Percentiles rank a stretch among this genome's conserved stretches.
Evolutionary conservation across 2,888 invertebrate genomes (phyloP).

Genomic region (Tetheella fluctuosa): DNA sequence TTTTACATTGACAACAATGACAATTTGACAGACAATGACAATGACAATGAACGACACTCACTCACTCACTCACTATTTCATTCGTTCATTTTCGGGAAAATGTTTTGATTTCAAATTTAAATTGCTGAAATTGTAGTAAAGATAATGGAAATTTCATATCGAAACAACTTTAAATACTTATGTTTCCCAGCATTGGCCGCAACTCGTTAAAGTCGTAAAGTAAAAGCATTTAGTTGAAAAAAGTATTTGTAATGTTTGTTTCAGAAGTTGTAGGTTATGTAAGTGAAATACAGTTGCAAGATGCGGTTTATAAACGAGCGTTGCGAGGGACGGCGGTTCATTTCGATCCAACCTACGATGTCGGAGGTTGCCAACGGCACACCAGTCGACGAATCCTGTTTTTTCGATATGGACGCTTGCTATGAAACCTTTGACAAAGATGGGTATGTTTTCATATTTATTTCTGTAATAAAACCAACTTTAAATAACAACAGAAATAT

Average conservation of each 20-base stretch:
- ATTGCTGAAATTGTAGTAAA: not conserved
- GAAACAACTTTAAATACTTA: not conserved
- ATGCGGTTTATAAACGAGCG: slow-evolving; percentile 70
- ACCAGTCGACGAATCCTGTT: slow-evolving; percentile 80
- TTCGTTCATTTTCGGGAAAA: slow-evolving; percentile 11
- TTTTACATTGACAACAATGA: not conserved
- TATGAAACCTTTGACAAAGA: slow-evolving; percentile 96
- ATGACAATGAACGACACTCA: no score
- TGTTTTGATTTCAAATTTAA: not conserved
- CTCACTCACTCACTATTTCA: no score
- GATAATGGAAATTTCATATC: not conserved
- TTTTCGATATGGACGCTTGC: slow-evolving; percentile 93
- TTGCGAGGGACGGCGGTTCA: slow-evolving; percentile 62
- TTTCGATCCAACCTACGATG: slow-evolving; percentile 77
- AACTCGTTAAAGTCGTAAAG: not conserved
- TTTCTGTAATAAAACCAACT: not conserved
- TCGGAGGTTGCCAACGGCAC: slow-evolving; percentile 70
- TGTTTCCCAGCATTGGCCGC: not conserved
- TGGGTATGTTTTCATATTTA: slow-evolving; percentile 84
- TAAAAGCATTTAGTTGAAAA: not conserved
- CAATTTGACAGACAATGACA: slow-evolving; percentile 9
- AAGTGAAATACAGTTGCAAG: slow-evolving; percentile 49
- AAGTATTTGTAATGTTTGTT: slow-evolving; percentile 28
- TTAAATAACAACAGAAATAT: slow-evolving; percentile 6
- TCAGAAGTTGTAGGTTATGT: slow-evolving; percentile 47